Evolutionary conservation across 2,888 invertebrate species (phyloP), one percentile per base, ranked within the genome.

Genomic region (Chromoteleia sp.): DNA sequence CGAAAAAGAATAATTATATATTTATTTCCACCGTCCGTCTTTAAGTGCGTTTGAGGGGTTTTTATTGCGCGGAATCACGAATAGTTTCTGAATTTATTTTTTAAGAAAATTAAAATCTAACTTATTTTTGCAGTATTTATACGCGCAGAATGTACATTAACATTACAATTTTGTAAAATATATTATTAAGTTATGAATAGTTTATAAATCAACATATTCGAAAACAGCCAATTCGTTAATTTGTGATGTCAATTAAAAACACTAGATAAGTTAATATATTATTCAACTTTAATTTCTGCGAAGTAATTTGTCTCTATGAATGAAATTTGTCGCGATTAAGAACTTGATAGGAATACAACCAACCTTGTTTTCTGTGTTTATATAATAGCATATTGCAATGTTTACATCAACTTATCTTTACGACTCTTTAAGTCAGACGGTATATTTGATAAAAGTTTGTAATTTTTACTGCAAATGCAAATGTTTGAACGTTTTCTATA

Each of bases 1-100:
- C 68, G 61, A 63, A 74, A 59, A 71, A 61, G 63, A 50, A 71
- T 71, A 65, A 63, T 78, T 65, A 71, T 36, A 45, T 58, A 70
- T 71, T 70, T 71, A 63, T 78, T 78, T 70, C 7, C 54, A 15
- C 8, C 52, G 56, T 10, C 19, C 59, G 43, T 58, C 29, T 75
- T 58, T 21, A 21, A 54, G 45, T n/a, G 29, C 8, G 48, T 58
- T 54, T 67, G 5, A 29, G 30, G n/a, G 17, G 14, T n/a, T 50
- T 52, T 29, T 61, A 39, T 36, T 5, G 25, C 3, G 12, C 39
- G 17, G 17, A 17, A 56, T 65, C 52, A 52, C 36, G 36, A 39
- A 39, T 17, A 21, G 8, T n/a, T 56, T 15, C 14, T 25, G n/a
- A 1, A 12, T 25, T 25, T 14, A 39, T 10, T 10, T 33, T 33